Base-by-base conservation (phyloP, 2,888 invertebrate genomes). In the Mesodorylaimus sp. region DNA sequence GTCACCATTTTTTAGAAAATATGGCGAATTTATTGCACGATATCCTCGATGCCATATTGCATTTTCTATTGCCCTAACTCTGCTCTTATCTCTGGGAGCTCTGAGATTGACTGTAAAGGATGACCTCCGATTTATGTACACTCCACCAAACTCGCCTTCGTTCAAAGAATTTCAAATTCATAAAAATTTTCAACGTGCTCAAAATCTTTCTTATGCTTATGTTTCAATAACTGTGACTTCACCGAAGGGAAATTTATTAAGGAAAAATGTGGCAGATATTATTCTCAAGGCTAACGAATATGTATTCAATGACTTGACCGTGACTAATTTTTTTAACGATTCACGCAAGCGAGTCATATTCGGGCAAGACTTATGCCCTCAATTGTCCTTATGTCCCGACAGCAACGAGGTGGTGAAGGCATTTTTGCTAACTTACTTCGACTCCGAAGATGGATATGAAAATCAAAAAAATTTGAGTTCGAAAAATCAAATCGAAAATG, bases 121-220 rank as follows among this genome's bases (percentile, higher is more conserved):
- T 50, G 64, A 64, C 51, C 55, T 64, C 37, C 58, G 64, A 1
- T 63, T 64, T 52, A 53, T 64, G 16, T 64, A 64, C 48, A 64
- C 64, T 2, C 64, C 63, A 2, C 55, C 58, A 42, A 52, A 61
- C 43, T 61, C 64, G 16, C 56, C 57, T 27, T 60, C 63, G 3
- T 50, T 64, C 13, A 56, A 60, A 23, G 64, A 64, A 44, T 64
- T 64, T 47, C 56, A 59, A 29, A 54, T 63, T 21, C 63, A 63
- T 54, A 57, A 60, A 50, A 57, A 57, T 23, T 64, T 39, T 39
- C 21, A 39, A 13, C 10, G 21, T 21, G 7, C 7, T 39, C 7
- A 13, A 32, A 10, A 7, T 16, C 10, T 10, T 32, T 10, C 32
- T 10, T 10, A 10, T 32, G 16, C 32, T 16, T 32, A 32, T 16